Evolutionary conservation across 1,140 invertebrate genomes (phyloP), one percentile per base, ranked within the genome.

Genomic region (Asbolus verrucosus): DNA sequence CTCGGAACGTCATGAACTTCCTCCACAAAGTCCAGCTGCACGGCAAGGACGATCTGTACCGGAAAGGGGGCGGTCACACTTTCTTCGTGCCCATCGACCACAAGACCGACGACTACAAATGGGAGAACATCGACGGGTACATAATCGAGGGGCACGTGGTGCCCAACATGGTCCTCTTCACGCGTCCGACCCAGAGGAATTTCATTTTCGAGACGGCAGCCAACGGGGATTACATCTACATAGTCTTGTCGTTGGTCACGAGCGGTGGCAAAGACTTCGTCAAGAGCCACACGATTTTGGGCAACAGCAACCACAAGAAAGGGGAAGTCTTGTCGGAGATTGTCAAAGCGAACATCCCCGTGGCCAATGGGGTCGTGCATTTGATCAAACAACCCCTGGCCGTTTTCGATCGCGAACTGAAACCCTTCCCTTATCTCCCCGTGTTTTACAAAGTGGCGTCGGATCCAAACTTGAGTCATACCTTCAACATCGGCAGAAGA

Each of bases 291-390:
- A 95, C 93, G 0, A 79, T 92, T 6, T 78, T 89, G 11, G 91
- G 91, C 5, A 90, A 93, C 75, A 78, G 84, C 0, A 87, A 86
- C 65, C 92, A 94, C 77, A 84, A 86, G 1, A 84, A 87, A n/a
- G 94, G 94, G 9, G 91, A 92, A 5, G 92, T 95, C 1, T 75
- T 93, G 16, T 89, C 93, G 1, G 90, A 94, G 80, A 92, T 97
- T 65, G 86, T 95, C 0, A 89, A 89, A 79, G 90, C 88, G 5
- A 95, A 97, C 81, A 95, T 97, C 70, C 94, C 94, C 0, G 91
- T 96, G 2, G 88, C 87, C 74, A 96, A 96, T 78, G 94, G 94
- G 9, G 94, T 96, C 0, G 89, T 96, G 0, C 94, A 96, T 83
- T 84, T 97, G 16, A 96, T 96, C 71, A 89, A 92, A 69, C 39